Evolutionary conservation across 1,140 invertebrate genomes (phyloP).

Genomic region (Scaptomyza graminum): DNA sequence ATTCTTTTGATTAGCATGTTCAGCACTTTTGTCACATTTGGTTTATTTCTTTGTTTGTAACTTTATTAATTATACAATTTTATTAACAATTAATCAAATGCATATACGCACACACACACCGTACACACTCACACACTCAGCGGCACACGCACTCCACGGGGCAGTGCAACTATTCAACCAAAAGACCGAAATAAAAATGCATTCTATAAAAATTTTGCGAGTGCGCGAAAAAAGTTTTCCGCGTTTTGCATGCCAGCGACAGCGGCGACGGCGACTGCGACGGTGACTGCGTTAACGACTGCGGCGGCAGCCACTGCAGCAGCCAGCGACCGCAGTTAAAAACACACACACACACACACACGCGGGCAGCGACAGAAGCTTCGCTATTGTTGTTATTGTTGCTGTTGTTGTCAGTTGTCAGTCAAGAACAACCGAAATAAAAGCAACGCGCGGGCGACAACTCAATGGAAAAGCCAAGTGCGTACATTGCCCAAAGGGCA

Average conservation of each 20-base stretch:
- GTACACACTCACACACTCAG: constrained; percentile 30
- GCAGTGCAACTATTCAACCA: constrained; percentile 80
- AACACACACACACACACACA: constrained; percentile 26
- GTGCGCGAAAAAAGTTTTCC: constrained; percentile 81
- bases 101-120: constrained; percentile 6
- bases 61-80: constrained; percentile 40
- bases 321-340: constrained; percentile 42
- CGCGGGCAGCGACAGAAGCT: constrained; percentile 55
- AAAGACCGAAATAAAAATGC: constrained; percentile 81
- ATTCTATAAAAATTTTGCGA: constrained; percentile 81
- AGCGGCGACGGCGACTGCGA: constrained; percentile 47
- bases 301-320: constrained; percentile 39
- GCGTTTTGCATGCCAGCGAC: constrained; percentile 75
- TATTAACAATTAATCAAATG: constrained; percentile 50
- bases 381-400: constrained; percentile 51
- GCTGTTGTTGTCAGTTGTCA: constrained; percentile 31
- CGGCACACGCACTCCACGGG: constrained; percentile 54
- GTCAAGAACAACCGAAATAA: constrained; percentile 62
- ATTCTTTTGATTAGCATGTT: constrained; percentile 9
- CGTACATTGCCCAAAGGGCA: constrained; percentile 49
- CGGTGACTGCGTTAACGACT: constrained; percentile 34
- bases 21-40: constrained; percentile 25
- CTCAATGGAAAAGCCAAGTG: constrained; percentile 49
- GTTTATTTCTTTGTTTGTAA: background rate
- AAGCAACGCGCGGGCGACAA: constrained; percentile 59